Evolutionary conservation across 2,113 vertebrate species (phyloP), one percentile per base, ranked within the genome.

Genomic region (Sceloporus undulatus): DNA sequence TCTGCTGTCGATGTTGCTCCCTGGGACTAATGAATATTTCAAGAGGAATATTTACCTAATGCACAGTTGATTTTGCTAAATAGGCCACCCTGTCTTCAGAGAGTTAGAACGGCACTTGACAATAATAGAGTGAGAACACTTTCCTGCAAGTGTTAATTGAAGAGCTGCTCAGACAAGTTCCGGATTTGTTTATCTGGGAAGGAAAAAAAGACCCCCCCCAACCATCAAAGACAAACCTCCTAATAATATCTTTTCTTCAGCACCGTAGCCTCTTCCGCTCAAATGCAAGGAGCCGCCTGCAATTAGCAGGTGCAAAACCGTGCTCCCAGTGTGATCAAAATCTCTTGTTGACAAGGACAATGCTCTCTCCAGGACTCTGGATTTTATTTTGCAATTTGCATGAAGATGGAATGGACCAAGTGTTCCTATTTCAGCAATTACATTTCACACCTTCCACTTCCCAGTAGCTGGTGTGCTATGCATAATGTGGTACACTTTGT

Each of bases 11-110:
- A 48, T 21, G 48, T 0, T 56, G 0, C 86, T 92, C 38, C 68
- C 8, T 62, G 90, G 91, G 92, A 86, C 90, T 87, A 94, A 93
- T 93, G 87, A 95, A 92, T 87, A 92, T 85, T 91, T 92, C 87
- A 94, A 90, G 88, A 92, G 71, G 90, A 91, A 65, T 89, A 93
- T 93, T 95, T 94, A 94, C 94, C 92, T 93, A 91, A 92, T 73
- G 84, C 0, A 0, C 68, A 62, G 71, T 84, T 91, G 93, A 82
- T 94, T 96, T 90, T 14, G 2, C 83, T 91, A 94, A 92, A 82
- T 92, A 94, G 94, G 92, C 90, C 94, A 92, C 87, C 91, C 92
- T 91, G 87, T 52, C 94, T 94, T 93, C 86, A 91, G 95, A 92
- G 92, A 91, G 85, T 89, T 89, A 2, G 88, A 78, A 19, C 0